Evolutionary conservation across 2,113 vertebrate genomes (phyloP).

Genomic region (Nesogale talazaci): DNA sequence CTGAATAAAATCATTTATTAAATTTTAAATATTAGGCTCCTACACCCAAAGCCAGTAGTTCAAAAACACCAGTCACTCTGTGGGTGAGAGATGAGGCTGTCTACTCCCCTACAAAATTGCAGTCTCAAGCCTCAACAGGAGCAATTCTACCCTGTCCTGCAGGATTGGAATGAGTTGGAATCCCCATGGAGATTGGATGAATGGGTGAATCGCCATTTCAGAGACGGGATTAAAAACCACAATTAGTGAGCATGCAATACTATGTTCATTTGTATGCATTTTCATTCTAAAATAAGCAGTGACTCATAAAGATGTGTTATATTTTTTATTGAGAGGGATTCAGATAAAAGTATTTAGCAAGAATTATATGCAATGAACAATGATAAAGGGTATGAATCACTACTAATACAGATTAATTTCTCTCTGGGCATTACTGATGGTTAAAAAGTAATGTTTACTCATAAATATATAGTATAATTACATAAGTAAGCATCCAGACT

Average conservation of each 20-base stretch:
- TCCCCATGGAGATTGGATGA: too few species aligned
- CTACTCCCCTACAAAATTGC: too few species aligned
- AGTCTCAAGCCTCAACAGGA: too few species aligned
- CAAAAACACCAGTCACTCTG: too few species aligned
- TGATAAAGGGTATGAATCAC: not conserved
- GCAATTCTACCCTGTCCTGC: too few species aligned
- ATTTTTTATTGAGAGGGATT: not conserved
- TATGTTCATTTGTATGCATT: slow-evolving; percentile 41
- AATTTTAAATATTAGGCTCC: too few species aligned
- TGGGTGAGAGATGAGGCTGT: too few species aligned
- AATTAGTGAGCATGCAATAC: not conserved
- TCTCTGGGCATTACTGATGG: not conserved
- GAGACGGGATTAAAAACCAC: not conserved
- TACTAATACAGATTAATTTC: not conserved
- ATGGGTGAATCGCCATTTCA: too few species aligned
- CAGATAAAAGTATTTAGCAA: slow-evolving; percentile 39
- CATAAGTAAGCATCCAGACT: not conserved
- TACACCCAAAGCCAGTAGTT: too few species aligned
- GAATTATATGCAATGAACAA: not conserved
- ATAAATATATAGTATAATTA: not conserved
- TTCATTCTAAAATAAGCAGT: slow-evolving; percentile 19
- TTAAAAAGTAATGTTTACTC: not conserved
- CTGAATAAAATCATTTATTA: too few species aligned
- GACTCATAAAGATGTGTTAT: not conserved
- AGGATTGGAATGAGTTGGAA: too few species aligned